These are phyloP conservation scores for Parazoanthus atlanticus DNA, from an alignment of 92 coral and sea anemone genomes.

Conservation along the genomic window DNA sequence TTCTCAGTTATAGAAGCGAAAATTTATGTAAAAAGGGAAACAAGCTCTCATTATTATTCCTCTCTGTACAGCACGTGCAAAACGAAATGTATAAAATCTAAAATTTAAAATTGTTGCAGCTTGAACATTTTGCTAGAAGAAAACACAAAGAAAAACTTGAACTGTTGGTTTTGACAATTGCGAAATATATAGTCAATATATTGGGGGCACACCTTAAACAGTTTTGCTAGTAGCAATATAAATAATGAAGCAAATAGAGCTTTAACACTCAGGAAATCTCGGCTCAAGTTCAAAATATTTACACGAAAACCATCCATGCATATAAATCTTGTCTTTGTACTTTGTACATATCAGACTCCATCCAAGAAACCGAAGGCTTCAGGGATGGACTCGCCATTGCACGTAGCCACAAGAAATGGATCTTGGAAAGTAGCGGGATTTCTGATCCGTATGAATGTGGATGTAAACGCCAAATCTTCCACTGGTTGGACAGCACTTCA, in stretches of 20 bases:
- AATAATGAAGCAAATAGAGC: not conserved
- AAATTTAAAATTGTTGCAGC: too few relatives aligned
- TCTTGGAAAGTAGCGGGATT: not conserved
- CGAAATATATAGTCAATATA: too few relatives aligned
- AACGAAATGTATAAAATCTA: not conserved
- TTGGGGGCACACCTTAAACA: not conserved
- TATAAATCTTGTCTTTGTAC: not conserved
- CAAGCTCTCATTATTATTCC: too few relatives aligned
- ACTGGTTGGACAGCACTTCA: conserved; percentile 27
- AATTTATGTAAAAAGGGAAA: too few relatives aligned
- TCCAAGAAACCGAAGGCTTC: not conserved
- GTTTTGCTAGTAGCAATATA: not conserved
- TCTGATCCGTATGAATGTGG: not conserved
- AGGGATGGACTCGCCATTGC: not conserved
- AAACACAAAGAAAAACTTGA: not conserved
- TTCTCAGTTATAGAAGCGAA: too few relatives aligned
- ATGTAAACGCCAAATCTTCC: not conserved
- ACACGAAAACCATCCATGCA: not conserved
- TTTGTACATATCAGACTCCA: too few relatives aligned
- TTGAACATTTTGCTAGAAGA: not conserved
- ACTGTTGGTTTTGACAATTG: not conserved
- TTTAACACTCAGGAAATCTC: not conserved
- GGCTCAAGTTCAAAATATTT: too few relatives aligned
- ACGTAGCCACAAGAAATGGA: not conserved
- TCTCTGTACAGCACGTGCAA: not conserved